Evolutionary conservation across 2,888 invertebrate species (phyloP).

Genomic region (Sminthurides aquaticus): DNA sequence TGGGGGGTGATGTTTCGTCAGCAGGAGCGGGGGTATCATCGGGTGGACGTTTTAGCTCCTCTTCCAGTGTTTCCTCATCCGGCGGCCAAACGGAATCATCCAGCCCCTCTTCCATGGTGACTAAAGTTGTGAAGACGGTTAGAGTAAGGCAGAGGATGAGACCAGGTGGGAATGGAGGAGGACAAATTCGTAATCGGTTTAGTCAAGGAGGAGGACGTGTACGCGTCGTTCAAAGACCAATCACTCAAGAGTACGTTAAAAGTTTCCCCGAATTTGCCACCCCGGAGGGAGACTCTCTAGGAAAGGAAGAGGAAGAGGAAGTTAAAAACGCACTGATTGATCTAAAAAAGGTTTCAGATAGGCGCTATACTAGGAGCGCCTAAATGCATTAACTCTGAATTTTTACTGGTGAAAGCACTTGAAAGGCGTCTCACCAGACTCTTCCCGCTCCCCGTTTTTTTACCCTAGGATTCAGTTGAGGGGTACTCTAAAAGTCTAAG

Average conservation of each 20-base stretch:
- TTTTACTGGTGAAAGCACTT: background rate
- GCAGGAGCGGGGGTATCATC: too few relatives aligned
- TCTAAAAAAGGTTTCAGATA: conserved; percentile 33
- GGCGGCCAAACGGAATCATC: background rate
- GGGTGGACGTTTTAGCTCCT: background rate
- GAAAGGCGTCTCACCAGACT: background rate
- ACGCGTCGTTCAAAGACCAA: conserved; percentile 42
- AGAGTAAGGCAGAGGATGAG: conserved; percentile 42
- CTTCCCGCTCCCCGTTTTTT: too few relatives aligned
- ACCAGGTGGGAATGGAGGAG: conserved; percentile 29
- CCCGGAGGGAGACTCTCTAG: conserved; percentile 42
- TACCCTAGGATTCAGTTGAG: background rate
- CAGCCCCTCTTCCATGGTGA: conserved; percentile 24
- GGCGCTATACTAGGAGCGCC: background rate
- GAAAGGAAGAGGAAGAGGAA: conserved; percentile 43
- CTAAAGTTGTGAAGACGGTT: conserved; percentile 42
- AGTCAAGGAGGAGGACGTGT: conserved; percentile 30
- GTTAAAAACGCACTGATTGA: conserved; percentile 44
- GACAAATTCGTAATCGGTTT: conserved; percentile 34
- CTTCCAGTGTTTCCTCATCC: background rate
- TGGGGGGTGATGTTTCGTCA: background rate
- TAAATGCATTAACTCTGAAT: background rate
- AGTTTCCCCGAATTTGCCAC: conserved; percentile 43
- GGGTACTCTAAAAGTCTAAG: background rate
- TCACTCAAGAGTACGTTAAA: conserved; percentile 42